These are phyloP conservation scores for Orchesella cincta DNA, from an alignment of 1,140 invertebrate species.

Conservation along the genomic window DNA sequence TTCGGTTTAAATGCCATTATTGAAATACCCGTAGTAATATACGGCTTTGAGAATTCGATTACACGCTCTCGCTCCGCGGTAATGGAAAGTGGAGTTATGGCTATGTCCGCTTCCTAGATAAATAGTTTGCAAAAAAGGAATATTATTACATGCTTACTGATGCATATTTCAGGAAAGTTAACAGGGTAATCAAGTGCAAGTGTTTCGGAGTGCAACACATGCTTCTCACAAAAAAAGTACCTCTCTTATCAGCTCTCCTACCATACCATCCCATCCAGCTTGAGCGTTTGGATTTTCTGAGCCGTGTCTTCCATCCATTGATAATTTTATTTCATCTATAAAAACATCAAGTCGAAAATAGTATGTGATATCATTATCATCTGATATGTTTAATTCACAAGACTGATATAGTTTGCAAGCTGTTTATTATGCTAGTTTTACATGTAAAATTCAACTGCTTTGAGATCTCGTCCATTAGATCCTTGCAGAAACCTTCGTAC, in stretches of 20 bases:
- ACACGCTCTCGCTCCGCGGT: constrained; percentile 64
- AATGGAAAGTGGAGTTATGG: constrained; percentile 67
- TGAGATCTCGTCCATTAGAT: constrained; percentile 81
- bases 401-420: too few relatives aligned
- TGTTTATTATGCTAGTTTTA: too few relatives aligned
- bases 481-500: constrained; percentile 93
- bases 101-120: constrained; percentile 64
- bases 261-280: constrained; percentile 90
- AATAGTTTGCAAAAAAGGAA: too few relatives aligned
- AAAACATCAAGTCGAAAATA: constrained; percentile 48
- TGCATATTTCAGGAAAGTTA: too few relatives aligned
- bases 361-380: too few relatives aligned
- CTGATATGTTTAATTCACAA: too few relatives aligned
- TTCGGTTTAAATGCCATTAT: constrained; percentile 96
- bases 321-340: constrained; percentile 75
- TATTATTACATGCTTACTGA: too few relatives aligned
- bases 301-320: constrained; percentile 81
- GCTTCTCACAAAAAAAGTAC: constrained; percentile 62
- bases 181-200: too few relatives aligned
- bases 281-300: constrained; percentile 72
- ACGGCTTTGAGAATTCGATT: constrained; percentile 67
- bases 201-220: too few relatives aligned
- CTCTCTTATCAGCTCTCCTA: constrained; percentile 88
- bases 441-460: constrained; percentile 80
- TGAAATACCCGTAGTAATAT: constrained; percentile 85